Evolutionary conservation across 2,888 invertebrate species (phyloP), one percentile per base, ranked within the genome.

Genomic region (Metallyticus violacea): DNA sequence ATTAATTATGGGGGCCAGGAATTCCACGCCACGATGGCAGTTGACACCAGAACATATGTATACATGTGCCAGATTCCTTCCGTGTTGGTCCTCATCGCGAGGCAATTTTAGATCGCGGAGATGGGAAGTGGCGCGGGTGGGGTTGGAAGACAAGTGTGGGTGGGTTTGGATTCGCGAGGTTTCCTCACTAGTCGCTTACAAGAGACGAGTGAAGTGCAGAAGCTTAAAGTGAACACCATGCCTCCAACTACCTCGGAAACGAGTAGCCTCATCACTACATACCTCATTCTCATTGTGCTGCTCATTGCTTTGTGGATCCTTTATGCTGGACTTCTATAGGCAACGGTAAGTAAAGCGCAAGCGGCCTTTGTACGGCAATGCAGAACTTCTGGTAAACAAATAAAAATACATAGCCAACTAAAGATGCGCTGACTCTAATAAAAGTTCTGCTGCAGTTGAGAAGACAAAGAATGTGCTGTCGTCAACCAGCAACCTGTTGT

Each of bases 241-340:
- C 77, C 40, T 62, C 40, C 30, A 6, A 81, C 81, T 25, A 82
- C 82, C 26, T 81, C 90, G 90, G 95, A 96, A 92, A 94, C 95
- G 88, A 93, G 93, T 88, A 95, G 93, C 91, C 93, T 96, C 89
- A 92, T 95, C 90, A 94, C 95, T 90, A 96, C 96, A 89, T 96
- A 95, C 90, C 91, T 95, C 90, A 95, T 96, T 91, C 92, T 96
- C 91, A 93, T 95, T 89, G 92, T 94, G 79, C 92, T 96, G 78
- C 92, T 96, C 86, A 93, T 94, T 90, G 93, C 94, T 86, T 93
- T 96, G 85, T 96, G 95, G 94, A 91, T 95, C 78, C 93, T 96
- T 88, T 96, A 96, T 91, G 94, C 95, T 27, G 95, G 95, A 88
- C 90, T 95, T 86, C 91, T 91, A 88, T 92, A 91, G 91, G 88